These are phyloP conservation scores for Taenaris catops DNA, from an alignment of 2,888 invertebrate genomes.

Conservation along the genomic window DNA sequence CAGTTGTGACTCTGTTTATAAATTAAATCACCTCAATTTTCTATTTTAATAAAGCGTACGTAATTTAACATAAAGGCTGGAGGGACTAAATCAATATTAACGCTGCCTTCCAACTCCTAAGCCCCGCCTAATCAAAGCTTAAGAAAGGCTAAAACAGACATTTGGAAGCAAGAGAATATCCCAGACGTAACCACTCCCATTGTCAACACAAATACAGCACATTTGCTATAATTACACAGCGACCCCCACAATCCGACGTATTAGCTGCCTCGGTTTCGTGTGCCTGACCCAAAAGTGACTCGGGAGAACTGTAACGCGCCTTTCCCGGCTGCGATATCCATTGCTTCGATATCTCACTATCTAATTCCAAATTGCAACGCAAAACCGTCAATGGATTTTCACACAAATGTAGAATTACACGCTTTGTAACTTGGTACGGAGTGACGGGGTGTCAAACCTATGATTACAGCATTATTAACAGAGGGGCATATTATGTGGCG, in stretches of 20 bases:
- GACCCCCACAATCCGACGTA: constrained; percentile 59
- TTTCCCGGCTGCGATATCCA: constrained; percentile 27
- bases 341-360: constrained; percentile 22
- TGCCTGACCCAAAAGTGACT: constrained; percentile 36
- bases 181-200: constrained; percentile 36
- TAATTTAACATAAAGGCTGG: not conserved
- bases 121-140: constrained; percentile 23
- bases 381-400: constrained; percentile 32
- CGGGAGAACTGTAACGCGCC: constrained; percentile 22
- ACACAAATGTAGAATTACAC: not conserved
- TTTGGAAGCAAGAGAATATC: constrained; percentile 28
- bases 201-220: constrained; percentile 59
- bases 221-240: constrained; percentile 70
- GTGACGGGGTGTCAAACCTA: constrained; percentile 63
- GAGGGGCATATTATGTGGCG: constrained; percentile 55
- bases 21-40: too few species aligned
- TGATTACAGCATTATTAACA: constrained; percentile 67
- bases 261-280: constrained; percentile 53
- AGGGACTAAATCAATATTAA: constrained; percentile 14
- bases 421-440: constrained; percentile 20
- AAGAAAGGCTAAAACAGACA: constrained; percentile 28
- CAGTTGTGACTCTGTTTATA: too few species aligned
- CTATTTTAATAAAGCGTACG: too few species aligned
- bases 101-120: constrained; percentile 11
- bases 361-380: not conserved